Conservation (phyloP, 53 echinoderm and acorn worm species). For the Actinopyga echinites region DNA sequence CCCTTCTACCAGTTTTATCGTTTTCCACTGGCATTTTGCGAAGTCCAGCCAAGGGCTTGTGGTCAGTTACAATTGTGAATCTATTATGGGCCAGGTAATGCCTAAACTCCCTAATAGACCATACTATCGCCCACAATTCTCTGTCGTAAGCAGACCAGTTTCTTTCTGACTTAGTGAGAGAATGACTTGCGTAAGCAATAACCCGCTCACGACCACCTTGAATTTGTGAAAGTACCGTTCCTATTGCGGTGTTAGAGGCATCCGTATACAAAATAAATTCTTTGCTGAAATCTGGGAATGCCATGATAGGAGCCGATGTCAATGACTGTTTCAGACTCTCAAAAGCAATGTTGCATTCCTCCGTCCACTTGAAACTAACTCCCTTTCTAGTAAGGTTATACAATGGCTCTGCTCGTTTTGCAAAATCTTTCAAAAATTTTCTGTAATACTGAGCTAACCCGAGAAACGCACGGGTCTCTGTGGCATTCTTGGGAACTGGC, state of each 20-base stretch:
- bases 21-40: constrained; percentile 58
- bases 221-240: constrained; percentile 42
- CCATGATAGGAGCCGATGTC: constrained; percentile 62
- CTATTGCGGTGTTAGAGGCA: constrained; percentile 54
- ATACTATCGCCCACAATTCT: constrained; percentile 45
- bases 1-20: constrained; percentile 50
- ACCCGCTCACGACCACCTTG: constrained; percentile 19
- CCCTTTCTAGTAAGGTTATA: constrained; percentile 21
- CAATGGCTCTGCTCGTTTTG: not conserved
- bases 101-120: constrained; percentile 39
- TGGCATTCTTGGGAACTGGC: not conserved
- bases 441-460: not conserved
- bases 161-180: constrained; percentile 33
- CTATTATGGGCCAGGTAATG: constrained; percentile 41
- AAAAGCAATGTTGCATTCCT: constrained; percentile 48
- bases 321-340: not conserved
- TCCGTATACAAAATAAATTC: too few relatives aligned
- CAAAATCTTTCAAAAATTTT: not conserved
- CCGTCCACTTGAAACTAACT: constrained; percentile 32
- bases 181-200: constrained; percentile 53
- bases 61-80: constrained; percentile 73
- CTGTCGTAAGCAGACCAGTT: not conserved
- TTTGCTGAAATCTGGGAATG: constrained; percentile 53
- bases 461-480: not conserved
- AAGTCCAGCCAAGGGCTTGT: constrained; percentile 59